Percentiles rank a stretch among this genome's conserved stretches.
Conservation (phyloP, 2,888 invertebrate genomes). For the Pammene fasciana region DNA sequence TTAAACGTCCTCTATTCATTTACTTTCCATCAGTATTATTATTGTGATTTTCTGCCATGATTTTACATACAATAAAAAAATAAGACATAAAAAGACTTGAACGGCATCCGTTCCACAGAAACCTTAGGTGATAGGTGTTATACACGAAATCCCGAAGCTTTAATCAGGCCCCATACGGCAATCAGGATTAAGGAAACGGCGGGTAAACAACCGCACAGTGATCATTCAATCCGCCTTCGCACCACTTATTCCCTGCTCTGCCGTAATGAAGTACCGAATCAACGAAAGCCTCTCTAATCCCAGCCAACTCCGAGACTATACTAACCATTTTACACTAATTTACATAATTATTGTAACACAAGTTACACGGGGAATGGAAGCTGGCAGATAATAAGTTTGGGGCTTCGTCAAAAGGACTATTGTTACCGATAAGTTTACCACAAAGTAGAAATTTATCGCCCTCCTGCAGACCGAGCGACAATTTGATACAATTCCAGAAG, state of each 20-base stretch:
- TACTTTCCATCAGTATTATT: no score
- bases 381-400: slow-evolving; percentile 44
- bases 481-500: slow-evolving; percentile 30
- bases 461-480: slow-evolving; percentile 21
- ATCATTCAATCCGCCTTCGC: slow-evolving; percentile 34
- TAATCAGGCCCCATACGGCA: slow-evolving; percentile 26
- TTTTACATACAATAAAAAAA: no score
- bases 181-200: slow-evolving; percentile 2
- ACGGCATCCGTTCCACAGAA: background rate
- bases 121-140: slow-evolving; percentile 14
- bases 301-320: slow-evolving; percentile 50
- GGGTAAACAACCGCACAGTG: slow-evolving; percentile 14
- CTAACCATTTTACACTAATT: slow-evolving; percentile 48
- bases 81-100: no score
- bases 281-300: slow-evolving; percentile 54
- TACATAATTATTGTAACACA: slow-evolving; percentile 48
- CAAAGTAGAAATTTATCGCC: slow-evolving; percentile 28
- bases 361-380: slow-evolving; percentile 44
- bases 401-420: slow-evolving; percentile 43
- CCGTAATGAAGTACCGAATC: slow-evolving; percentile 56
- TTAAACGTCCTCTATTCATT: no score
- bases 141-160: background rate
- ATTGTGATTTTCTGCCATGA: no score
- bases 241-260: slow-evolving; percentile 32
- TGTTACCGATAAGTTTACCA: slow-evolving; percentile 43